Conservation (phyloP, 2,113 vertebrate species). For the Cichladusa arquata region DNA sequence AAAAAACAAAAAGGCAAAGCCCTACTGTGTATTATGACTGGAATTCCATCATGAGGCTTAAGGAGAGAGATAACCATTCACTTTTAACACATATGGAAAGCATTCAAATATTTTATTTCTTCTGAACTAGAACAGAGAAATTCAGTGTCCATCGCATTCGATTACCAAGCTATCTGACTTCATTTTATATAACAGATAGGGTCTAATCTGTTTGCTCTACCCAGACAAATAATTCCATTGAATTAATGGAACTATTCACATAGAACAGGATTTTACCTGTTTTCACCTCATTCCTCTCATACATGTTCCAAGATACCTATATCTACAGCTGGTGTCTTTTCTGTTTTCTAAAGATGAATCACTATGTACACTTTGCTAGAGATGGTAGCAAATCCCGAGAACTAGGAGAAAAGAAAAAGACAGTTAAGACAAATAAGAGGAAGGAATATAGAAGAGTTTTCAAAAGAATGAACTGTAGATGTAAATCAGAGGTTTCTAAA, state of each 20-base stretch:
- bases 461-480: background rate
- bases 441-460: background rate
- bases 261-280: background rate
- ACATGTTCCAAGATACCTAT: constrained; percentile 58
- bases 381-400: constrained; percentile 73
- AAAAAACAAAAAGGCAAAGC: background rate
- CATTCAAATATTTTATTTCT: background rate
- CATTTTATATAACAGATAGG: background rate
- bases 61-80: background rate
- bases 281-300: constrained; percentile 23
- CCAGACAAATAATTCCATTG: background rate
- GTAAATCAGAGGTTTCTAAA: constrained; percentile 1
- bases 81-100: background rate
- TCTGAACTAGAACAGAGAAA: background rate
- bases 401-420: constrained; percentile 78
- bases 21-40: background rate
- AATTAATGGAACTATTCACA: background rate
- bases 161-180: background rate
- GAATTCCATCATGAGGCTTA: background rate
- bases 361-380: constrained; percentile 70
- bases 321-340: constrained; percentile 68
- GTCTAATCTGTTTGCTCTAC: background rate
- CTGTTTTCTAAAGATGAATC: constrained; percentile 71
- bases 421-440: constrained; percentile 64
- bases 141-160: background rate